A percentile compares a stretch with the other conserved stretches of the same genome.
Conservation (phyloP, 37 sponge, comb jelly and placozoan genomes). For the Chondrilla cf. caribensis region DNA sequence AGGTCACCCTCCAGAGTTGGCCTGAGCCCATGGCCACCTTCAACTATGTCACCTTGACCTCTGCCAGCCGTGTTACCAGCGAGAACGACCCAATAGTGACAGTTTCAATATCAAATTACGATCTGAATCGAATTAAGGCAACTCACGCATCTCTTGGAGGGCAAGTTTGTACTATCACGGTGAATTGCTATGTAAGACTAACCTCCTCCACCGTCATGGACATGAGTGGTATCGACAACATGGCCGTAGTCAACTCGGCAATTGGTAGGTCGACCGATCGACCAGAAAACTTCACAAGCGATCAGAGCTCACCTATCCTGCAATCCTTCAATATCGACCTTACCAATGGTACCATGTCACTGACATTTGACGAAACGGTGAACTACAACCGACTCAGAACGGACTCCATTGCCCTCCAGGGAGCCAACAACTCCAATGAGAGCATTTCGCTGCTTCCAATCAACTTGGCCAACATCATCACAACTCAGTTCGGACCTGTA, state of each 20-base stretch:
- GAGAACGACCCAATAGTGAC: constrained; percentile 34
- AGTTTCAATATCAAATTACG: constrained; percentile 55
- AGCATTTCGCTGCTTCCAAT: constrained; percentile 34
- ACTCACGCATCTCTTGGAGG: constrained; percentile 16
- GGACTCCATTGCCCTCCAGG: constrained; percentile 68
- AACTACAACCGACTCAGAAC: constrained; percentile 55
- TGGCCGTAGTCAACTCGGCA: constrained; percentile 16
- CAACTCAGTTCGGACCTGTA: constrained; percentile 34
- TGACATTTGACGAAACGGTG: constrained; percentile 88
- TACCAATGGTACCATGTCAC: constrained; percentile 46
- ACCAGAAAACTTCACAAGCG: constrained; percentile 20
- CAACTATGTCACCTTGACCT: constrained; percentile 25
- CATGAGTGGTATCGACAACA: constrained; percentile 46
- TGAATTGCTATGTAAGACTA: constrained; percentile 56
- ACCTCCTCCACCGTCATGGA: constrained; percentile 45
- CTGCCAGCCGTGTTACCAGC: constrained; percentile 40
- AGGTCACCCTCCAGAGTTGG: constrained; percentile 53
- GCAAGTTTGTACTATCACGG: constrained; percentile 43
- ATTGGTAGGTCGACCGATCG: neutral
- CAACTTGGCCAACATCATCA: constrained; percentile 19
- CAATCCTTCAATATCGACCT: constrained; percentile 63
- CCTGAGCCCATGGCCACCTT: constrained; percentile 12
- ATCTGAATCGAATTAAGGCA: constrained; percentile 77
- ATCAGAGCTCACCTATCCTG: constrained; percentile 62
- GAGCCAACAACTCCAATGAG: constrained; percentile 18